Conservation (phyloP, 2,797 vertebrate genomes). For the Schizothorax lantsangensis region DNA sequence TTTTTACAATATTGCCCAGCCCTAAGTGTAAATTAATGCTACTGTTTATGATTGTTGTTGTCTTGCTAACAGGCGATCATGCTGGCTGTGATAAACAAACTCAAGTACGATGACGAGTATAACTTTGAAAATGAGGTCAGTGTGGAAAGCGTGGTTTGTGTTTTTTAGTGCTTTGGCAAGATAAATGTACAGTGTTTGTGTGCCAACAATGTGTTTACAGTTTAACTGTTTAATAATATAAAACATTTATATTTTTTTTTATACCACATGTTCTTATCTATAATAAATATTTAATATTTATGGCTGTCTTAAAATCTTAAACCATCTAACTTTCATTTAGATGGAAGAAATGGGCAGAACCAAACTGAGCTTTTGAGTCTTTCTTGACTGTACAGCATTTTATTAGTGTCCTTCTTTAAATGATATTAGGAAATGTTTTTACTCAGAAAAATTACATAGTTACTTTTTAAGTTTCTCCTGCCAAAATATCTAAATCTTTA, state of each 20-base stretch:
- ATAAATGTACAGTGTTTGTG: neutral
- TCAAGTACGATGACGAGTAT: constrained; percentile 98
- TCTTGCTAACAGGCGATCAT: constrained; percentile 85
- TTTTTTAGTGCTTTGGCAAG: neutral
- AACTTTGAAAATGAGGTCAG: constrained; percentile 98
- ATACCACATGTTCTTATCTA: too few species aligned
- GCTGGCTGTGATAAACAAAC: constrained; percentile 97
- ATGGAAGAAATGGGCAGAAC: neutral
- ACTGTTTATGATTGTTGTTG: neutral
- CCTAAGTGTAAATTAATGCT: neutral
- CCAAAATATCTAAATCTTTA: too few species aligned
- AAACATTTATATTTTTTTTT: too few species aligned
- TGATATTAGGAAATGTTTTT: too few species aligned
- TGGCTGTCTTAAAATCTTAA: neutral
- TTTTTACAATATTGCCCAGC: too few species aligned
- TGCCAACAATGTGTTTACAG: too few species aligned
- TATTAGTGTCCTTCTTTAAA: too few species aligned
- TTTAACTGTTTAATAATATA: neutral
- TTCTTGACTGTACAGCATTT: too few species aligned
- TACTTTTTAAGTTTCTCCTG: too few species aligned
- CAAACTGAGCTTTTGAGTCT: too few species aligned
- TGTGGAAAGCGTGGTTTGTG: neutral
- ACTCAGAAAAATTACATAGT: too few species aligned
- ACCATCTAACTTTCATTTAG: neutral
- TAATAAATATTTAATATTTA: neutral